Conservation (phyloP, 2,113 vertebrate genomes). For the Corythaixoides concolor region DNA sequence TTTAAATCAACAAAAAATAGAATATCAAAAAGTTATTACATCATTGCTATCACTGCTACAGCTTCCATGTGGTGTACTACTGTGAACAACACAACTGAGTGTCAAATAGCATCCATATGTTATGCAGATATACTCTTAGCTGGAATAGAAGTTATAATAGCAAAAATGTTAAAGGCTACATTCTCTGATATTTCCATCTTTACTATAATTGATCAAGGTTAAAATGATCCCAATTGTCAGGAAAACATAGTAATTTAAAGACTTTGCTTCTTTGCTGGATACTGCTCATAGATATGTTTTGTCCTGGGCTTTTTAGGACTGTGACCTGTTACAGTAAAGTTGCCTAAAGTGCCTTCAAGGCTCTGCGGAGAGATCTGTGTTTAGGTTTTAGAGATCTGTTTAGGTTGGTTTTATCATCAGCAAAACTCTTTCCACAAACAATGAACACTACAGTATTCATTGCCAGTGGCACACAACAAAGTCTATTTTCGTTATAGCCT, state of each 20-base stretch:
- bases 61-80: accelerated
- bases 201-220: not conserved
- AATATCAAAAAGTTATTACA: not conserved
- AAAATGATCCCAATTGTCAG: not conserved
- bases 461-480: slow-evolving; percentile 31
- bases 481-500: slow-evolving; percentile 43
- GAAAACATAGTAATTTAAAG: not conserved
- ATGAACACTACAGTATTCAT: not conserved
- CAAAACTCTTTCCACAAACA: slow-evolving; percentile 39
- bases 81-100: not conserved
- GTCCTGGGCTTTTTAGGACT: not conserved
- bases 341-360: not conserved
- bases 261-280: not conserved
- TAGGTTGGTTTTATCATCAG: slow-evolving; percentile 41
- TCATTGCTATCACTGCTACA: not conserved
- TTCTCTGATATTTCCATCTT: not conserved
- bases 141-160: not conserved
- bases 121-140: not conserved
- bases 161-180: not conserved
- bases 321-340: not conserved
- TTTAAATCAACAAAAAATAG: not conserved
- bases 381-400: slow-evolving; percentile 8
- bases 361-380: not conserved
- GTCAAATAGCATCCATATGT: not conserved
- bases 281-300: not conserved